Evolutionary conservation across 2,888 invertebrate species (phyloP).

Genomic region (Leucozona laternaria): DNA sequence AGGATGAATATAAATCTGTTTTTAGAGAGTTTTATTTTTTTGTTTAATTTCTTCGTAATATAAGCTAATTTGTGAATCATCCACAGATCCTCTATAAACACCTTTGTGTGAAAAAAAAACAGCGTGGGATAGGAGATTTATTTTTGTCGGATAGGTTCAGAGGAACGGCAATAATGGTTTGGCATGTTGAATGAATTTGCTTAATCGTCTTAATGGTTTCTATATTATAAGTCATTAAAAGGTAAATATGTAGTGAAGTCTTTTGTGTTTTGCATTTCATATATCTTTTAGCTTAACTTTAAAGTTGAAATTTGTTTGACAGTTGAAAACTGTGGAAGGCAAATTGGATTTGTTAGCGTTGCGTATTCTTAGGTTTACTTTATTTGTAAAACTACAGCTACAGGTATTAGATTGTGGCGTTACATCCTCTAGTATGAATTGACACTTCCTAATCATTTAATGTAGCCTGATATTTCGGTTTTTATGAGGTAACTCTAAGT

Average conservation of each 20-base stretch:
- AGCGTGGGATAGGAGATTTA: conserved; percentile 13
- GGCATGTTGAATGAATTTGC: background rate
- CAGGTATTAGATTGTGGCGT: no score
- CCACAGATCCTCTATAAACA: background rate
- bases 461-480: no score
- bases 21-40: background rate
- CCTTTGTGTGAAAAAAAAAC: background rate
- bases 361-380: no score
- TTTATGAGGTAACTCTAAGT: no score
- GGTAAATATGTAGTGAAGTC: background rate
- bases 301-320: background rate
- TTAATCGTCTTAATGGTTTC: background rate
- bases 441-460: no score
- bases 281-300: background rate
- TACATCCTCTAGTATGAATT: no score
- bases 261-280: background rate
- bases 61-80: conserved; percentile 26
- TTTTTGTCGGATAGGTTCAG: background rate
- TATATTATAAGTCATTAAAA: background rate
- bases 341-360: no score
- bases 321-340: no score
- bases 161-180: background rate
- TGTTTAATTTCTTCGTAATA: background rate
- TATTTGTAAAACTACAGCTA: no score
- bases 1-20: conserved; percentile 11